phyloP scores from a whole-genome alignment of 2,797 vertebrate genomes.

The Gorsachius magnificus region DNA sequence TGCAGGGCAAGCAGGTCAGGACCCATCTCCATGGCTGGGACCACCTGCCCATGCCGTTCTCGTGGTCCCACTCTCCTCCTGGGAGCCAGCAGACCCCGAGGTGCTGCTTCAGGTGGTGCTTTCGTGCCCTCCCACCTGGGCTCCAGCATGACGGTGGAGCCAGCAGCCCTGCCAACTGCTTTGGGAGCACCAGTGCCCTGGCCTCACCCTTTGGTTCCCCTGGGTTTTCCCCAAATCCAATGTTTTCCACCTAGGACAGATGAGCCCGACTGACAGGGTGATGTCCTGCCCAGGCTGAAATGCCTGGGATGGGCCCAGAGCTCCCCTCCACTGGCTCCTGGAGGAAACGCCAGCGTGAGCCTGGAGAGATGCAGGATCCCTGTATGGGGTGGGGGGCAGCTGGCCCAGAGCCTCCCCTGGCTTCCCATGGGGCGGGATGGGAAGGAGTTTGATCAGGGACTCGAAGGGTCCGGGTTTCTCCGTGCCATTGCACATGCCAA shows the following conservation, averaged over 20 bases:
- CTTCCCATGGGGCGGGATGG: not conserved
- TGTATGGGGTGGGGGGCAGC: accelerated
- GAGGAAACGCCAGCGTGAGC: not conserved
- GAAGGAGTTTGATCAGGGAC: not conserved
- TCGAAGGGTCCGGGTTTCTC: not conserved
- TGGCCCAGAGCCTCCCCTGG: not conserved
- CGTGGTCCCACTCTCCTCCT: accelerated
- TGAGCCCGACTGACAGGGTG: not conserved
- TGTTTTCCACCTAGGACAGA: not conserved
- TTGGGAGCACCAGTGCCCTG: not conserved
- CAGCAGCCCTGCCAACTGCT: not conserved
- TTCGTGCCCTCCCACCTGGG: not conserved
- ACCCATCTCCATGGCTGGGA: not conserved
- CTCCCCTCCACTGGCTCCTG: accelerated
- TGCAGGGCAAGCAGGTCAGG: accelerated
- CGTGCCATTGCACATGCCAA: accelerated
- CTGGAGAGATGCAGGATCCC: accelerated
- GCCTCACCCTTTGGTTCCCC: not conserved
- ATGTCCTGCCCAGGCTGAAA: not conserved
- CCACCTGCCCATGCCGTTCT: accelerated
- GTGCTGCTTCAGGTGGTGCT: not conserved
- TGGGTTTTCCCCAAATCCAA: not conserved
- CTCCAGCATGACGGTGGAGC: accelerated
- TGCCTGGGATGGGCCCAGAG: too few species aligned
- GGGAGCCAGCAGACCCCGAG: accelerated